A percentile compares a stretch with the other conserved stretches of the same genome.
Evolutionary conservation across 2,797 vertebrate species (phyloP).

Genomic region (Hapalemur alaotrensis): DNA sequence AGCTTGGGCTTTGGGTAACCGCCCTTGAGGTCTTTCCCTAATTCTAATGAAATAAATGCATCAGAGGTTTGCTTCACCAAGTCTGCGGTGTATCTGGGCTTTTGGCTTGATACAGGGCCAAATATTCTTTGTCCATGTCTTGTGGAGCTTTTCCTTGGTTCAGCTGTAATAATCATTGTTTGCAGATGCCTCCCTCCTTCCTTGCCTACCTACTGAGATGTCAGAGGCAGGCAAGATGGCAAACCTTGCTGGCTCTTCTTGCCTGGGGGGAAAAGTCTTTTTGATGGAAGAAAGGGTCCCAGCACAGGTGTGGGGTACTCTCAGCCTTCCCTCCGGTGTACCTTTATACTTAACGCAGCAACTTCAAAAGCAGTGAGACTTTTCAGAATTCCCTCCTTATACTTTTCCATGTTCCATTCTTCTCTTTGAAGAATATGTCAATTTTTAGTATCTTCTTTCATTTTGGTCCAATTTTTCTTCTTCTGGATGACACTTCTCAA

Average conservation of each 20-base stretch:
- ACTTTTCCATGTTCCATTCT: background rate
- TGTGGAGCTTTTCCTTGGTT: background rate
- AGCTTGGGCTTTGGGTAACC: background rate
- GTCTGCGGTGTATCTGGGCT: no score
- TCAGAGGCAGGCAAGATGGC: background rate
- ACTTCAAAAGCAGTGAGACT: background rate
- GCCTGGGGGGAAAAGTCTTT: background rate
- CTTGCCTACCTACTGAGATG: background rate
- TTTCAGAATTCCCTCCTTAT: background rate
- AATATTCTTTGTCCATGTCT: background rate
- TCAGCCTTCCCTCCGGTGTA: background rate
- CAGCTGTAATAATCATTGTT: background rate
- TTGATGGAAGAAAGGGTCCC: background rate
- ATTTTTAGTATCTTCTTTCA: slow-evolving; percentile 6
- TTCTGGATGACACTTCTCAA: slow-evolving; percentile 21
- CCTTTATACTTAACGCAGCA: background rate
- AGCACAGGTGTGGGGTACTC: background rate
- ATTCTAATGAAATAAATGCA: background rate
- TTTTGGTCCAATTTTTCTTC: slow-evolving; percentile 14
- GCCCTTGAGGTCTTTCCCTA: background rate
- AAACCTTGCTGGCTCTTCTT: background rate
- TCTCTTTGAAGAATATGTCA: background rate
- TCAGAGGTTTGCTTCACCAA: background rate
- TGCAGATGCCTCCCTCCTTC: background rate
- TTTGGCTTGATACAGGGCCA: background rate